Conservation (phyloP, 2,888 invertebrate genomes). For the Piscicola geometra region DNA sequence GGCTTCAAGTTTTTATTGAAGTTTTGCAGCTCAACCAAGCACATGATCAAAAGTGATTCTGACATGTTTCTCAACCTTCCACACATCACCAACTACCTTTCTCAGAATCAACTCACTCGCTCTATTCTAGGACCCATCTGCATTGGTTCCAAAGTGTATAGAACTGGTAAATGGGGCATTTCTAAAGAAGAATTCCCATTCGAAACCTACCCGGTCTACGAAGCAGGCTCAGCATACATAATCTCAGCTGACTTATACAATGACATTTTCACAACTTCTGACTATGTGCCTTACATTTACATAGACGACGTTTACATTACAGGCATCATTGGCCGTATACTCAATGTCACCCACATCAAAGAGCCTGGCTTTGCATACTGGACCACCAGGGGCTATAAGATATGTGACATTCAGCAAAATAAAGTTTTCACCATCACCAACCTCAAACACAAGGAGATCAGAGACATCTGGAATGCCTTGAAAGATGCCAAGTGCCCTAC, state of each 20-base stretch:
- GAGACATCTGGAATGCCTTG: conserved; percentile 36
- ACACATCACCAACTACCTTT: conserved; percentile 35
- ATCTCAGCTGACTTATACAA: conserved; percentile 41
- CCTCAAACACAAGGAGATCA: conserved; percentile 30
- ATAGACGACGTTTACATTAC: conserved; percentile 46
- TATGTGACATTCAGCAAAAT: conserved; percentile 39
- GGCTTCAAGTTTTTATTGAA: conserved; percentile 42
- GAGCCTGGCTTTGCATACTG: conserved; percentile 43
- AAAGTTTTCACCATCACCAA: conserved; percentile 39
- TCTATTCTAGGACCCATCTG: conserved; percentile 43
- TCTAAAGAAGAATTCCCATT: conserved; percentile 40
- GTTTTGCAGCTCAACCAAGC: conserved; percentile 39
- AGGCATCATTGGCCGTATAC: conserved; percentile 43
- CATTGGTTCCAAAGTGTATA: conserved; percentile 35
- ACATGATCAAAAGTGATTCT: conserved; percentile 44
- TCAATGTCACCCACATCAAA: conserved; percentile 39
- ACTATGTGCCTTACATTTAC: conserved; percentile 42
- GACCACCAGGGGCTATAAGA: conserved; percentile 36
- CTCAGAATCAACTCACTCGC: conserved; percentile 25
- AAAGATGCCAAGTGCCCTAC: too few species aligned
- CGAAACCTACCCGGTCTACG: conserved; percentile 41
- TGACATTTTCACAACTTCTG: conserved; percentile 38
- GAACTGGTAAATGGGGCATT: conserved; percentile 42
- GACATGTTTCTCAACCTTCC: conserved; percentile 45
- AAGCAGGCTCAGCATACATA: conserved; percentile 43